phyloP scores from a whole-genome alignment of 2,113 vertebrate genomes.

The Hypanus sabinus region DNA sequence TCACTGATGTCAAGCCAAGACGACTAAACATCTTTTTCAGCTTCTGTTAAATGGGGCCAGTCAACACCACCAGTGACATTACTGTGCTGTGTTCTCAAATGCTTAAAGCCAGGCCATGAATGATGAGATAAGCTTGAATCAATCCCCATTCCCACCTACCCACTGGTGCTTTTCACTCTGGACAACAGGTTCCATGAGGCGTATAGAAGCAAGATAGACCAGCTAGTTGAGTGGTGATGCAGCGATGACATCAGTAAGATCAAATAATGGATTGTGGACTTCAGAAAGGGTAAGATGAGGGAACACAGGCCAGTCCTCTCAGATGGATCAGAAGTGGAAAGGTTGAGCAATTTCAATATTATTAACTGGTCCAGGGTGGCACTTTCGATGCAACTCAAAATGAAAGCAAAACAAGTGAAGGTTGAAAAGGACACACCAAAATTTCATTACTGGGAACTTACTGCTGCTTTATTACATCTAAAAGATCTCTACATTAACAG shows the following conservation, averaged over 20 bases:
- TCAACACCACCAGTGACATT: neutral
- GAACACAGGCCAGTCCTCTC: too few relatives aligned
- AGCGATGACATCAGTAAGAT: too few relatives aligned
- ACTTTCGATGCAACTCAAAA: neutral
- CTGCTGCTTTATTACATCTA: conserved; percentile 89
- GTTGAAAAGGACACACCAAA: neutral
- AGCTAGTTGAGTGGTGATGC: too few relatives aligned
- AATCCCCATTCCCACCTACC: too few relatives aligned
- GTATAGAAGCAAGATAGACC: too few relatives aligned
- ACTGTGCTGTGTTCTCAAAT: neutral
- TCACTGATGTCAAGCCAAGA: neutral
- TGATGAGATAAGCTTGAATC: neutral
- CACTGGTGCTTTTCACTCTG: neutral
- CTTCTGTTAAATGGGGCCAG: neutral
- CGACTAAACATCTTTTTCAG: conserved; percentile 14
- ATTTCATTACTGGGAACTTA: conserved; percentile 12
- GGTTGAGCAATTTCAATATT: too few relatives aligned
- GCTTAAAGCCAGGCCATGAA: neutral
- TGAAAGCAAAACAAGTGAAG: neutral
- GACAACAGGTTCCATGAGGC: neutral
- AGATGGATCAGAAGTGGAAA: too few relatives aligned
- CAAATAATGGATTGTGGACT: too few relatives aligned
- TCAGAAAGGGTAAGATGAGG: too few relatives aligned
- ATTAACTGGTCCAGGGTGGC: too few relatives aligned
- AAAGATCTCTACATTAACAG: conserved; percentile 96